These are phyloP conservation scores for Microvelia longipes DNA, from an alignment of 1,140 invertebrate species.

Conservation along the genomic window DNA sequence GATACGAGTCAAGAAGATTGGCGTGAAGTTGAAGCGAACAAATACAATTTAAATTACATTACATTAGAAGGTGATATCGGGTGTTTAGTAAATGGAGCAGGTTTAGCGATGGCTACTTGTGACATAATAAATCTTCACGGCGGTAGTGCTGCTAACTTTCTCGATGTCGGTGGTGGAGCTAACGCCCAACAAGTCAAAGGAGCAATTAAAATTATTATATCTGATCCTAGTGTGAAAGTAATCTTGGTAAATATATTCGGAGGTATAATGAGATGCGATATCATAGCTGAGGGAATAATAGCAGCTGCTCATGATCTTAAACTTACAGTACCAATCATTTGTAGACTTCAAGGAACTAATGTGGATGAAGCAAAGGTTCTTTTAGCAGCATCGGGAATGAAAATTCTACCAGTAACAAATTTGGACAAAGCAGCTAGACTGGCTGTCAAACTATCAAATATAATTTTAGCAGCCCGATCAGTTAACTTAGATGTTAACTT, in stretches of 20 bases:
- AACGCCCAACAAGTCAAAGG: slow-evolving; percentile 53
- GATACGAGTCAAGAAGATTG: slow-evolving; percentile 67
- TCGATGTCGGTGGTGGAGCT: slow-evolving; percentile 59
- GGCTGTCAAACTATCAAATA: neutral
- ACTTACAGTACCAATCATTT: slow-evolving; percentile 73
- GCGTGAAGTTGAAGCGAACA: slow-evolving; percentile 74
- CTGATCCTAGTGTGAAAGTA: slow-evolving; percentile 53
- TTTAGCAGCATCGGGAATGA: neutral
- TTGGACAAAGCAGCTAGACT: neutral
- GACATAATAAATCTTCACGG: slow-evolving; percentile 57
- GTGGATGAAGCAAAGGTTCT: neutral
- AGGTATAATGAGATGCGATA: slow-evolving; percentile 95
- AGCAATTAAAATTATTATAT: slow-evolving; percentile 49
- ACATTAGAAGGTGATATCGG: slow-evolving; percentile 63
- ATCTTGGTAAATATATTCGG: slow-evolving; percentile 97
- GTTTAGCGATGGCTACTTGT: slow-evolving; percentile 68
- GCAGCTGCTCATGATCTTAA: slow-evolving; percentile 65
- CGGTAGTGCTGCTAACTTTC: slow-evolving; percentile 57
- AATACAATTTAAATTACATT: slow-evolving; percentile 86
- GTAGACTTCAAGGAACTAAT: slow-evolving; percentile 42
- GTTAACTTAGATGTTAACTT: neutral
- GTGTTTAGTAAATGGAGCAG: slow-evolving; percentile 52
- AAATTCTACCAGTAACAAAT: neutral
- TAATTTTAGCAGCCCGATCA: neutral
- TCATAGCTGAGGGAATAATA: slow-evolving; percentile 86